Evolutionary conservation across 2,888 invertebrate genomes (phyloP).

Genomic region (Leptarthrus brevirostris): DNA sequence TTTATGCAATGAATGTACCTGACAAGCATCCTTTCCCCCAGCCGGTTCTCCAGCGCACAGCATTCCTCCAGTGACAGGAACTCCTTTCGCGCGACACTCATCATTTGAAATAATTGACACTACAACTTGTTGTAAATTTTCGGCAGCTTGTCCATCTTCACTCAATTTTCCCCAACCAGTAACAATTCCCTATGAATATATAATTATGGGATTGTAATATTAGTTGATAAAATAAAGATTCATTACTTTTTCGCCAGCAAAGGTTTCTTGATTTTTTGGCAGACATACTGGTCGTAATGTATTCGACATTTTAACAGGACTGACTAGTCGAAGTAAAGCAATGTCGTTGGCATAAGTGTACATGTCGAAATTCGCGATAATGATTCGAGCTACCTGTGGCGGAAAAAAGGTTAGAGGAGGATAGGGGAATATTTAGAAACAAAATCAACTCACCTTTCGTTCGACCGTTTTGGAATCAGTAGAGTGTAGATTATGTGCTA

Average conservation of each 20-base stretch:
- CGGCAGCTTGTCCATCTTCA: slow-evolving; percentile 77
- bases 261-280: slow-evolving; percentile 69
- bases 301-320: slow-evolving; percentile 71
- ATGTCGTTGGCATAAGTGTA: slow-evolving; percentile 84
- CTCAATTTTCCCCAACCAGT: slow-evolving; percentile 84
- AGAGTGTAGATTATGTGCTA: neutral
- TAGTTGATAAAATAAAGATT: too few relatives aligned
- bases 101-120: slow-evolving; percentile 79
- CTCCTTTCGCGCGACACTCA: slow-evolving; percentile 62
- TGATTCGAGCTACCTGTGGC: neutral
- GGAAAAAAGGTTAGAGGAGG: neutral
- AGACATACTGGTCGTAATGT: slow-evolving; percentile 82
- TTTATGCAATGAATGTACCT: slow-evolving; percentile 57
- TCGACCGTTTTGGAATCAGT: neutral
- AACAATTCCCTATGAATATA: slow-evolving; percentile 71
- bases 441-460: too few relatives aligned
- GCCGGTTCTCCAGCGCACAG: slow-evolving; percentile 64
- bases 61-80: slow-evolving; percentile 65
- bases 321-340: slow-evolving; percentile 77
- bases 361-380: neutral
- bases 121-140: slow-evolving; percentile 78
- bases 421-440: too few relatives aligned
- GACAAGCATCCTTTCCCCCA: slow-evolving; percentile 65
- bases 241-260: slow-evolving; percentile 61
- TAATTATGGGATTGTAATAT: too few relatives aligned